phyloP scores from a whole-genome alignment of 2,113 vertebrate genomes.

The Zingel zingel region DNA sequence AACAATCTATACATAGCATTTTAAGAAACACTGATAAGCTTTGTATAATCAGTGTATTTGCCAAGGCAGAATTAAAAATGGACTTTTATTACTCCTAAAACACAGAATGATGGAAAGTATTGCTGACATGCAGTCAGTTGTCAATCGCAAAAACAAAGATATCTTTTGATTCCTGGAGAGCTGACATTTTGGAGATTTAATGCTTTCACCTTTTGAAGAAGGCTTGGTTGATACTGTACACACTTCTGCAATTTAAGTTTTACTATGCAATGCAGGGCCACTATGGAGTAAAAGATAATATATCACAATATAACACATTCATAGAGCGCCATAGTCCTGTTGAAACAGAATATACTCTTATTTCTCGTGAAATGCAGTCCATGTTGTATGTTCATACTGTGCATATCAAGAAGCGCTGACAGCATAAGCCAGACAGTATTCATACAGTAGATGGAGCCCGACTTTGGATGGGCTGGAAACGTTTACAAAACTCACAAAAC shows the following conservation, averaged over 20 bases:
- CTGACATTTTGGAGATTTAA: slow-evolving; percentile 6
- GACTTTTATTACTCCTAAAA: not conserved
- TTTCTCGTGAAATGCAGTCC: not conserved
- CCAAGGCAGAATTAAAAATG: not conserved
- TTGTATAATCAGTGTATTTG: not conserved
- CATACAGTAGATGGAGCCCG: slow-evolving; percentile 14
- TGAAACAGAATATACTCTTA: not conserved
- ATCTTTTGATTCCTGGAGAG: not conserved
- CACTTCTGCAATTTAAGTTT: not conserved
- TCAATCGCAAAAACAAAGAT: not conserved
- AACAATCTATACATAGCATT: not conserved
- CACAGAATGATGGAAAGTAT: not conserved
- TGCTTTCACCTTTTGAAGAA: not conserved
- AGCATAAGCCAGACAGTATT: slow-evolving; percentile 10
- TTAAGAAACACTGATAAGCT: not conserved
- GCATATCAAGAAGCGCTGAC: slow-evolving; percentile 3
- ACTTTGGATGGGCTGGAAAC: slow-evolving; percentile 39
- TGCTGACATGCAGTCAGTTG: slow-evolving; percentile 15
- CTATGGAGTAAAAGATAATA: not conserved
- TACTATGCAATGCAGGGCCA: not conserved
- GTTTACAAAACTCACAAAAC: slow-evolving; percentile 59
- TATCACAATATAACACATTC: slow-evolving; percentile 6
- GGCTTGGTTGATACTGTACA: not conserved
- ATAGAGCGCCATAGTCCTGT: not conserved
- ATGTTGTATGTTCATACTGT: not conserved